Conservation (phyloP, 1,140 invertebrate genomes). For the Camponotus floridanus region DNA sequence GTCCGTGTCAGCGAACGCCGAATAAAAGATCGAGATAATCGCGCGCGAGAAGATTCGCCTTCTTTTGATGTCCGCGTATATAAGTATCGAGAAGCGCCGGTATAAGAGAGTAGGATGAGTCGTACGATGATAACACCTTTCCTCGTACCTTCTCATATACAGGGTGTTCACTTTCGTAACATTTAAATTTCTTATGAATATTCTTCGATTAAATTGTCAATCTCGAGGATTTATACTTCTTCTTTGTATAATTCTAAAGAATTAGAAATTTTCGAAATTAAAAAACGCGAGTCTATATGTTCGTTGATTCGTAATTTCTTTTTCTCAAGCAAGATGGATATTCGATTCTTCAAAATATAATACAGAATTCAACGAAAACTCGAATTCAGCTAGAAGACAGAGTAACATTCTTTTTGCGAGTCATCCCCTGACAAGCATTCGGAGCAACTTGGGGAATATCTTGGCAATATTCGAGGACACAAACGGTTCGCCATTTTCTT, state of each 20-base stretch:
- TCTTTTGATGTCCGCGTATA: constrained; percentile 19
- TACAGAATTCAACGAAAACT: constrained; percentile 17
- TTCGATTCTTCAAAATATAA: not conserved
- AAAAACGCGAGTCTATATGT: not conserved
- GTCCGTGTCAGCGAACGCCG: constrained; percentile 55
- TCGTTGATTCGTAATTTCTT: not conserved
- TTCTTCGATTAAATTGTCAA: constrained; percentile 9
- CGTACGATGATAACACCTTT: constrained; percentile 24
- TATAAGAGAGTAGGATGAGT: not conserved
- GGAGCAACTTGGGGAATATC: constrained; percentile 59
- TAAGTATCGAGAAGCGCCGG: constrained; percentile 4
- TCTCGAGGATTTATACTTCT: not conserved
- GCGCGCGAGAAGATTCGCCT: constrained; percentile 42
- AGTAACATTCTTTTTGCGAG: constrained; percentile 34
- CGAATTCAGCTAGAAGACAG: constrained; percentile 30
- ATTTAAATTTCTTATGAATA: not conserved
- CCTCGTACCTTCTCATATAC: not conserved
- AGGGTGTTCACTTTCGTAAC: not conserved
- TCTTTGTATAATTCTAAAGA: not conserved
- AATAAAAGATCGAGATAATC: constrained; percentile 56
- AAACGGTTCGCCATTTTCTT: constrained; percentile 62
- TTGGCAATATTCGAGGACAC: constrained; percentile 62
- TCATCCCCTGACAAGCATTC: constrained; percentile 47
- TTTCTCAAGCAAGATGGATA: not conserved
- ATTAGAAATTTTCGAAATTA: not conserved